A percentile compares a stretch with the other conserved stretches of the same genome.
Evolutionary conservation across 2,797 vertebrate species (phyloP).

Genomic region (Alosa sapidissima): DNA sequence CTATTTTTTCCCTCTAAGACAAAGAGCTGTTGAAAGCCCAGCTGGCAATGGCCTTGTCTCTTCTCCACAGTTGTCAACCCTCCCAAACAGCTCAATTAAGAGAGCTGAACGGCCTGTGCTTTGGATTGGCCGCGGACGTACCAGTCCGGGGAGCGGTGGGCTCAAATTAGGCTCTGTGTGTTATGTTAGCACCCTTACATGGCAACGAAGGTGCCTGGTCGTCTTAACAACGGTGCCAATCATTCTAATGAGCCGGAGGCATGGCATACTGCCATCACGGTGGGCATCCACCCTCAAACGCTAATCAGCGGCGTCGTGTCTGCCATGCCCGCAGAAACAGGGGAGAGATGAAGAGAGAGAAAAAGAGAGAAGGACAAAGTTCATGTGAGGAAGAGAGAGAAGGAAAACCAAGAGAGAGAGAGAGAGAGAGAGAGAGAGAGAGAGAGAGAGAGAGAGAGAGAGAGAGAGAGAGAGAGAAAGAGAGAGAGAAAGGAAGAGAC

Average conservation of each 20-base stretch:
- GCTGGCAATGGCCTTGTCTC: background rate
- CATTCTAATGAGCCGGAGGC: conserved; percentile 27
- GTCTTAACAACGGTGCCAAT: background rate
- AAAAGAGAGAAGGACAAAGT: background rate
- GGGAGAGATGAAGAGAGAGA: conserved; percentile 34
- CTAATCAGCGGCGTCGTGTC: conserved; percentile 42
- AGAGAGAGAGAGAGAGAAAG: background rate
- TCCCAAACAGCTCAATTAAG: conserved; percentile 11
- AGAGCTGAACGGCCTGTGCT: background rate
- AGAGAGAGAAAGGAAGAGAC: background rate
- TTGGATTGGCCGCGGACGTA: background rate
- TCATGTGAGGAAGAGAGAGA: background rate
- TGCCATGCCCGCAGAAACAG: conserved; percentile 32
- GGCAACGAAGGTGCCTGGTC: background rate
- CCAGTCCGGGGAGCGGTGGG: background rate
- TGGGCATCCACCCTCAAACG: conserved; percentile 1
- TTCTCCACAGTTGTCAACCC: background rate
- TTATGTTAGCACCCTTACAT: conserved; percentile 25
- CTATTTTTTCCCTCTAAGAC: background rate
- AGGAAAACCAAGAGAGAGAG: background rate
- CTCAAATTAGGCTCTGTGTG: background rate
- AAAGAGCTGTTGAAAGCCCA: conserved; percentile 14
- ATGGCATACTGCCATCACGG: conserved; percentile 17
- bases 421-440: conserved; percentile 25
- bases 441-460: background rate